Conservation (phyloP, 2,888 invertebrate genomes). For the Drosophila niveifrons region DNA sequence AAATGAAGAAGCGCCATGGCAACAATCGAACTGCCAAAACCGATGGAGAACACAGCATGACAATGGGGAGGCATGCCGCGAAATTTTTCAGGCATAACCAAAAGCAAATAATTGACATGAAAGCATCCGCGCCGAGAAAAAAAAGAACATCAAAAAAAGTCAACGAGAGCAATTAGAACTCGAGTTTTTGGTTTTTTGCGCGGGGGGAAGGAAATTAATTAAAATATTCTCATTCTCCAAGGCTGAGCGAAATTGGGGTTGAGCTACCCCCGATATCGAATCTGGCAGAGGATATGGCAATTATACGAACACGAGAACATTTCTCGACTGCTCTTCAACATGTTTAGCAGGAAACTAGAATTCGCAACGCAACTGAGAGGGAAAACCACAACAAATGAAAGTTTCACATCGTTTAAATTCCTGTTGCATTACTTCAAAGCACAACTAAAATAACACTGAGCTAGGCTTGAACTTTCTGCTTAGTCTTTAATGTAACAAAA, state of each 20-base stretch:
- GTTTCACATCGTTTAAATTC: slow-evolving; percentile 21
- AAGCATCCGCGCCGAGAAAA: slow-evolving; percentile 38
- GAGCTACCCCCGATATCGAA: background rate
- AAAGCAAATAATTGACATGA: slow-evolving; percentile 75
- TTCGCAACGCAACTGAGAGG: background rate
- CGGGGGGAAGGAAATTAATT: slow-evolving; percentile 63
- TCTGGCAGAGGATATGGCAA: slow-evolving; percentile 35
- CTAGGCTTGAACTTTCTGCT: background rate
- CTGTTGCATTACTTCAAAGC: slow-evolving; percentile 12
- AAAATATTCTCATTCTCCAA: slow-evolving; percentile 52
- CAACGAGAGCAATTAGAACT: slow-evolving; percentile 59
- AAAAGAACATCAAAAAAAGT: slow-evolving; percentile 53
- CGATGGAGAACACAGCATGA: slow-evolving; percentile 5
- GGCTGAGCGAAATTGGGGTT: background rate
- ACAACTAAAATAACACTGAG: slow-evolving; percentile 1
- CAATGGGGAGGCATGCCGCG: slow-evolving; percentile 38
- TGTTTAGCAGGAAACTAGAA: background rate
- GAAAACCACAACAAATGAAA: slow-evolving; percentile 37
- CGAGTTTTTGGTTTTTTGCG: slow-evolving; percentile 28
- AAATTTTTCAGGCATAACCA: slow-evolving; percentile 64
- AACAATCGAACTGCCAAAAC: slow-evolving; percentile 56
- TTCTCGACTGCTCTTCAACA: slow-evolving; percentile 25
- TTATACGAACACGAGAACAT: slow-evolving; percentile 33
- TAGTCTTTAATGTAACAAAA: background rate
- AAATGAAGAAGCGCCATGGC: slow-evolving; percentile 52